Base-by-base conservation (phyloP, 2,113 vertebrate genomes). In the Narcine bancroftii region DNA sequence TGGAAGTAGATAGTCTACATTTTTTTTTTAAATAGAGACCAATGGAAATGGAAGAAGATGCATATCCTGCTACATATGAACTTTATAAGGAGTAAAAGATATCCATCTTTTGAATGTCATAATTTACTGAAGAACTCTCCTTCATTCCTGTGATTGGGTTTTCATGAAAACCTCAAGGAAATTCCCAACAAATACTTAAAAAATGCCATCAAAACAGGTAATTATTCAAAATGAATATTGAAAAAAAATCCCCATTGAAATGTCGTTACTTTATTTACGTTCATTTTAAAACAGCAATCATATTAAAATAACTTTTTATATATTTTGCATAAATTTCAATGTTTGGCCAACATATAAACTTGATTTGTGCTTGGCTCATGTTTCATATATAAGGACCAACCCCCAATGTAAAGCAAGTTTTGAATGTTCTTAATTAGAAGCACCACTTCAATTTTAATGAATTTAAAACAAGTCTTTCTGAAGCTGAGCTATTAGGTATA, bases 281-380 rank as follows among this genome's bases (percentile, higher is more conserved):
- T 83, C 26, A 83, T 83, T 83, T 83, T 13, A 85, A 85, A 85
- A 85, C 50, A 75, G 72, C n/a, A n/a, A 85, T 60, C 36, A 60
- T 56, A 53, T 47, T 81, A 50, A 81, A 81, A 11, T n/a, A 60
- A 17, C 11, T 36, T 53, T 3, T 4, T 85, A n/a, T 85, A 60
- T 0, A 85, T 85, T 85, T 19, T 2, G 5, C 33, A 33, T 36
- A 36, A 50, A 53, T 50, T 9, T 26, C 77, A 81, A 50, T 53
- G 47, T 81, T 81, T 29, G 47, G 47, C 77, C 11, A 83, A 53
- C 21, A 26, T n/a, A 21, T 24, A 4, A 69, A 69, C 66, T 69
- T 26, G n/a, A n/a, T n/a, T 45, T 33, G 47, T 2, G 7, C n/a
- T 87, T 60, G 15, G 81, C 3, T 60, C 3, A 56, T 83, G 10